Percentiles rank a stretch among this genome's conserved stretches.
Conservation (phyloP, 2,888 invertebrate species). For the Lottia gigantea region DNA sequence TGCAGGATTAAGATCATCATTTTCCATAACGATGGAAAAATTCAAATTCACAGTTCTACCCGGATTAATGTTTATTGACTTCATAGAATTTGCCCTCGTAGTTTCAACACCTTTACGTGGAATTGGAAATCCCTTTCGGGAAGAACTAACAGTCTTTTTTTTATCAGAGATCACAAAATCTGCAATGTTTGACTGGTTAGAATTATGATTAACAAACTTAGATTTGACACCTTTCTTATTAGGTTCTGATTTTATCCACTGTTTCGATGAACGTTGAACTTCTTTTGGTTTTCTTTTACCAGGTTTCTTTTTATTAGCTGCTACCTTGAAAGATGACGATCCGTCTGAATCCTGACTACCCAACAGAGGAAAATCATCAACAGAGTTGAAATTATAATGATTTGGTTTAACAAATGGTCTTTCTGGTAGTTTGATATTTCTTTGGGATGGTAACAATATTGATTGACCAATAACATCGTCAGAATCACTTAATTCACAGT, state of each 20-base stretch:
- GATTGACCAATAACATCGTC: not conserved
- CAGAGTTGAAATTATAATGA: not conserved
- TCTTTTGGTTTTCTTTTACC: too few species aligned
- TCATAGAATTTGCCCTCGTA: not conserved
- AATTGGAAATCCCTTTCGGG: not conserved
- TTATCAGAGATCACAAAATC: too few species aligned
- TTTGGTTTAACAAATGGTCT: not conserved
- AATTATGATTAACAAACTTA: too few species aligned
- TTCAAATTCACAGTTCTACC: too few species aligned
- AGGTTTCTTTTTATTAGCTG: not conserved
- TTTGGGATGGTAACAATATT: not conserved
- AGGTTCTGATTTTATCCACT: too few species aligned
- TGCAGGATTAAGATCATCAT: too few species aligned
- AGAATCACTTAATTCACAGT: constrained; percentile 3
- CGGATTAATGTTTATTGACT: too few species aligned
- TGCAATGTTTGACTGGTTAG: not conserved
- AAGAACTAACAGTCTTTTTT: too few species aligned
- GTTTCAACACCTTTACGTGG: not conserved
- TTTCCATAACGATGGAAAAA: too few species aligned
- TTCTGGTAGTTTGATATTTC: not conserved
- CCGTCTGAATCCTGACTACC: not conserved
- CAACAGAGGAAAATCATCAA: not conserved
- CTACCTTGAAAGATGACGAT: not conserved
- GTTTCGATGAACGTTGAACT: too few species aligned
- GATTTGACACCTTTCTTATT: too few species aligned